These are phyloP conservation scores for Allygus modestus DNA, from an alignment of 2,888 invertebrate genomes.

Conservation along the genomic window DNA sequence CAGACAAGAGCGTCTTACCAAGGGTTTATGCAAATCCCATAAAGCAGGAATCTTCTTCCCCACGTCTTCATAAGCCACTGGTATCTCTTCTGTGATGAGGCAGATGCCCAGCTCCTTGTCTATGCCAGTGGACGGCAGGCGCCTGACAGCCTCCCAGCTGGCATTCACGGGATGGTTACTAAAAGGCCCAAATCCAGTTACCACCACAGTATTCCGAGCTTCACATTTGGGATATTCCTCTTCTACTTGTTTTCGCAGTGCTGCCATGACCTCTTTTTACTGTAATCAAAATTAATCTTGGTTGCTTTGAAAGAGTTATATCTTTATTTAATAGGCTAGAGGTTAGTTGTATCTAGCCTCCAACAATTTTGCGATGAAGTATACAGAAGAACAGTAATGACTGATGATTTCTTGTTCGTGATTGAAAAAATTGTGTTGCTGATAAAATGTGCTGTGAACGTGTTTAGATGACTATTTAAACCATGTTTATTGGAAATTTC, in stretches of 20 bases:
- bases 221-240: not conserved
- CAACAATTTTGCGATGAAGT: too few species aligned
- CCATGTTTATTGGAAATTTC: too few species aligned
- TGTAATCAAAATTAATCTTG: too few species aligned
- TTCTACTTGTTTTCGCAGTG: not conserved
- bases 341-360: too few species aligned
- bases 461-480: too few species aligned
- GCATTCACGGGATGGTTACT: conserved; percentile 84
- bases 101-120: conserved; percentile 77
- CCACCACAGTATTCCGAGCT: conserved; percentile 74
- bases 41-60: conserved; percentile 80
- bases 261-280: not conserved
- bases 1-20: conserved; percentile 78
- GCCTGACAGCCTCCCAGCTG: conserved; percentile 89
- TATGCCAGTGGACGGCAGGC: conserved; percentile 78
- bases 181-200: conserved; percentile 92
- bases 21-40: conserved; percentile 85
- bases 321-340: too few species aligned
- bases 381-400: too few species aligned
- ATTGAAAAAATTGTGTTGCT: too few species aligned
- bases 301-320: too few species aligned
- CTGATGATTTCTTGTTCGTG: too few species aligned
- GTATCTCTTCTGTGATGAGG: conserved; percentile 80
- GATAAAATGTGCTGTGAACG: too few species aligned
- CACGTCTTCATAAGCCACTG: conserved; percentile 86